A percentile compares a stretch with the other conserved stretches of the same genome.
Conservation (phyloP, 2,888 invertebrate genomes). For the Eutolmus rufibarbis region DNA sequence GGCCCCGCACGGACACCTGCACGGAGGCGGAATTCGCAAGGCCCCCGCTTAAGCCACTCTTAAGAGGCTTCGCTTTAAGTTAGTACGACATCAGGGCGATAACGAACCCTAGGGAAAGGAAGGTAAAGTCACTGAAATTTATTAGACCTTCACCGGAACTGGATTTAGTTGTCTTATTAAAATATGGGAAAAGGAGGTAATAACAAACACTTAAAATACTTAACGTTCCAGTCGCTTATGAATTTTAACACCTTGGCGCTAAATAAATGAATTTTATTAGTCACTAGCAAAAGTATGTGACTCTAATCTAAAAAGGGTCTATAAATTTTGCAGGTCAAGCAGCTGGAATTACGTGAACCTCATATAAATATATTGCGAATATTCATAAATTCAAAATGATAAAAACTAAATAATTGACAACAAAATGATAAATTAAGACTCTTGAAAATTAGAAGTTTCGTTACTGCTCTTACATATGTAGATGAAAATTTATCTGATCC, state of each 20-base stretch:
- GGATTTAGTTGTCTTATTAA: neutral
- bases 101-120: neutral
- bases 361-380: too few species aligned
- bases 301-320: neutral
- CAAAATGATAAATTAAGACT: too few species aligned
- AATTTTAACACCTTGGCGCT: neutral
- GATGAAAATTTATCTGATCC: too few species aligned
- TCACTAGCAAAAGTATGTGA: neutral
- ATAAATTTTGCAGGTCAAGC: neutral
- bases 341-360: too few species aligned
- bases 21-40: neutral
- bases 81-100: neutral
- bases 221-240: neutral
- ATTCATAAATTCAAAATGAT: too few species aligned
- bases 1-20: neutral
- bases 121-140: neutral
- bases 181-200: neutral
- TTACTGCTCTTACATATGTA: too few species aligned
- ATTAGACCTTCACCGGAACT: neutral
- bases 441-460: too few species aligned
- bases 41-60: neutral
- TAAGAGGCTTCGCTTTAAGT: neutral
- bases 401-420: too few species aligned
- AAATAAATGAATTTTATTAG: neutral
- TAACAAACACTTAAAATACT: neutral